Conservation (phyloP, 2,888 invertebrate genomes). For the Rhabditoides inermis region DNA sequence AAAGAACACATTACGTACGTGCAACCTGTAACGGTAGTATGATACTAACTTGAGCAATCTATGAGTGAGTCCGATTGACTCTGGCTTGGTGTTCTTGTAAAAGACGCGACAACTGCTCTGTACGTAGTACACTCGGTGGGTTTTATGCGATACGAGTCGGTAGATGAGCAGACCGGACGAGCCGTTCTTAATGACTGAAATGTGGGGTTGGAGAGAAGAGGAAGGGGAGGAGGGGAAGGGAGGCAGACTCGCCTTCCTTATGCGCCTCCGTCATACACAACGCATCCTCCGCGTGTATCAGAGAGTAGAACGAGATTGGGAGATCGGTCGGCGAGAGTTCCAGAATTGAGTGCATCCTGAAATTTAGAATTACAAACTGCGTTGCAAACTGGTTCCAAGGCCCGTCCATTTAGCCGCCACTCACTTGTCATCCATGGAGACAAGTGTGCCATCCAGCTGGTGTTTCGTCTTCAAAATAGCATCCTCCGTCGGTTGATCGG, state of each 20-base stretch:
- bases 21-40: background rate
- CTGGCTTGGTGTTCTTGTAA: constrained; percentile 98
- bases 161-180: constrained; percentile 98
- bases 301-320: constrained; percentile 65
- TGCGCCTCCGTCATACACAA: constrained; percentile 96
- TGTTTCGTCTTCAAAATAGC: constrained; percentile 99
- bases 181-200: constrained; percentile 90
- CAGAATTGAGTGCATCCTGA: constrained; percentile 38
- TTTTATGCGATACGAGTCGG: constrained; percentile 65
- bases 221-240: background rate
- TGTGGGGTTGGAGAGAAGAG: background rate
- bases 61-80: constrained; percentile 97
- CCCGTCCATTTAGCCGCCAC: no score
- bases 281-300: constrained; percentile 93
- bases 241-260: constrained; percentile 78
- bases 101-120: constrained; percentile 92
- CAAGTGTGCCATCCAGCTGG: constrained; percentile 72
- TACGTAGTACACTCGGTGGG: constrained; percentile 84
- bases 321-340: constrained; percentile 37
- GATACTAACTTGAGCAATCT: constrained; percentile 79
- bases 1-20: no score
- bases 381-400: no score
- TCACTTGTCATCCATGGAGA: constrained; percentile 44
- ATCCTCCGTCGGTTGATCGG: constrained; percentile 88
- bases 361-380: constrained; percentile 6